Evolutionary conservation across 2,797 vertebrate genomes (phyloP), one percentile per base, ranked within the genome.

Genomic region (Onychomys leucogaster): DNA sequence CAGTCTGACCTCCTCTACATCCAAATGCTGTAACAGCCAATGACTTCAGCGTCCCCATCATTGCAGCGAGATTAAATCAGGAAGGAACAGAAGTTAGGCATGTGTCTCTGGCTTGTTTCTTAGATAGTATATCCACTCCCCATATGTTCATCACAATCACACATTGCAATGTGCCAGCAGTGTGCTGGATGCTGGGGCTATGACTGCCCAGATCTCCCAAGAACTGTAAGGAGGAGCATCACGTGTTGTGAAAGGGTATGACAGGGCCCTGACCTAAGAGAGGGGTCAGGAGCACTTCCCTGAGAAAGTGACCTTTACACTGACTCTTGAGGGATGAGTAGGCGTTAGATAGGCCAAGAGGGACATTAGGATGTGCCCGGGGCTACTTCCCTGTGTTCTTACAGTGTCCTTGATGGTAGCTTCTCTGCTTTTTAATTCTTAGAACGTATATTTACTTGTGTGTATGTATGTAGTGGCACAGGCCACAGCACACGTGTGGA

Each of bases 301-400:
- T 98, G 97, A 96, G 97, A 98, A 97, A 97, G 76, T 97, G 95
- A 73, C 97, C 97, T 96, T 75, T 55, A 13, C 10, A 8, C 86
- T 96, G 96, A 96, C 94, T 93, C 91, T 49, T 34, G 52, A 43
- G 94, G 32, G 77, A 89, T 73, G 91, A 96, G 90, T 43, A 78
- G 87, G 84, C 94, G 75, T 88, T 71, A 43, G 92, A 32, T 23
- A 17, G 94, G 85, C 90, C 94, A 14, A 59, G 78, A 52, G 83
- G 76, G 97, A 81, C 59, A 57, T 32, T 59, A 85, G 3, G 90
- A 32, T n/a, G 9, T 23, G 34, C 41, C 41, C 11, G 1, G 37
- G 25, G 27, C 82, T 46, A 5, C 89, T 69, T 76, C 21, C 37
- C 6, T 32, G 4, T 73, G 43, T 80, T 73, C 84, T 84, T 43